Conservation (phyloP, 2,888 invertebrate genomes). For the Auanema freiburgensis region DNA sequence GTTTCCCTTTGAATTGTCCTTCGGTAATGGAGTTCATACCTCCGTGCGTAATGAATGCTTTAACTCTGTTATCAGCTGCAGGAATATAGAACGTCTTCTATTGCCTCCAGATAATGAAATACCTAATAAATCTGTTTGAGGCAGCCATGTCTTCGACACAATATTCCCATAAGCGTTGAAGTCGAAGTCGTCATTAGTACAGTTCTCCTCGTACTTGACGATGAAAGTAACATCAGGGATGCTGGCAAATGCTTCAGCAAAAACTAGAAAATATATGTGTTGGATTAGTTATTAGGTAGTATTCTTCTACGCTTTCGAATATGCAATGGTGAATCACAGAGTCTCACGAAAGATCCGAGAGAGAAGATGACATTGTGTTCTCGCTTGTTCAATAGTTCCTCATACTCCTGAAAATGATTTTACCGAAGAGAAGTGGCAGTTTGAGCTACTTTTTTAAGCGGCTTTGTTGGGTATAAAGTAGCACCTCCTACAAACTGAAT, state of each 20-base stretch:
- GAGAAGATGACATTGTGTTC: slow-evolving; percentile 6
- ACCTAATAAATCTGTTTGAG: slow-evolving; percentile 14
- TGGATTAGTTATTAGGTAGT: not conserved
- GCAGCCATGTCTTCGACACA: slow-evolving; percentile 5
- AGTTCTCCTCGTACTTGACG: slow-evolving; percentile 5
- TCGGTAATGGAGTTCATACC: slow-evolving; percentile 18
- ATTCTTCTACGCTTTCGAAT: not conserved
- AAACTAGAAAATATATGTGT: no score
- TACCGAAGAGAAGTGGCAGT: not conserved
- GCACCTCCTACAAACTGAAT: slow-evolving; percentile 9
- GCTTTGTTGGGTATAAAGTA: slow-evolving; percentile 4
- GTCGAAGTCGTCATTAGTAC: not conserved
- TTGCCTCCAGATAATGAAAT: no score
- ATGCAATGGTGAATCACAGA: not conserved
- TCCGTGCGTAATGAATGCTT: slow-evolving; percentile 11
- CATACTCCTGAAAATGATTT: slow-evolving; percentile 3
- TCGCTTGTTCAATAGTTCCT: not conserved
- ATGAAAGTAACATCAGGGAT: slow-evolving; percentile 13
- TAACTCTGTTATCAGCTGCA: slow-evolving; percentile 12
- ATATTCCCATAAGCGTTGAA: slow-evolving; percentile 5
- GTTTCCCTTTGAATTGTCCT: slow-evolving; percentile 11
- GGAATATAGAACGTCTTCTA: not conserved
- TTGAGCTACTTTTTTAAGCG: not conserved
- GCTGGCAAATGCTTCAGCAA: slow-evolving; percentile 4
- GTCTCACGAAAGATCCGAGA: slow-evolving; percentile 4